Evolutionary conservation across 2,113 vertebrate species (phyloP), one percentile per base, ranked within the genome.

Genomic region (Caranx melampygus): DNA sequence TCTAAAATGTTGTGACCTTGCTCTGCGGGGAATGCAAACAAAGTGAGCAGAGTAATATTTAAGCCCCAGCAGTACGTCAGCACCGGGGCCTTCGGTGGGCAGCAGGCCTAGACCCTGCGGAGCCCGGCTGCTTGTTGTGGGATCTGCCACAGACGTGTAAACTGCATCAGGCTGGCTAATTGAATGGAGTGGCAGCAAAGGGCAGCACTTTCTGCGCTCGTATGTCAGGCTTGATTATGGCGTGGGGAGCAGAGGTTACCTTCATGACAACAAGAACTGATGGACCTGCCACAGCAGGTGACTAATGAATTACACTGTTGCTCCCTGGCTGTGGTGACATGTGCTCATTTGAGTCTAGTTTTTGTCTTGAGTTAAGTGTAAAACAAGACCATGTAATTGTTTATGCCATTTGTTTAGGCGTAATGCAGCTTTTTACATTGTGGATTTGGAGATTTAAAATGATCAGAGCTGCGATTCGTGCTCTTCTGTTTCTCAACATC

Each of bases 11-110:
- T 72, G 79, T 86, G 89, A 90, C 92, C 90, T 92, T 92, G 92
- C 89, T 89, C 84, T 82, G 75, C 16, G 20, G 73, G 83, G 90
- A 92, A 92, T 91, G 90, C 88, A 93, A 92, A 93, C 86, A 90
- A 90, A 87, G 84, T 81, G 61, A 88, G 73, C 73, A 44, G 80
- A 75, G 81, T 89, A 85, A 87, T 87, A 77, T 87, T 85, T 84
- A 90, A 88, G 78, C 86, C 88, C 57, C 44, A 52, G 79, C 61
- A 65, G 80, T 84, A 88, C 88, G 87, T 93, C 93, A 92, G 86
- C 89, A 67, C 71, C 16, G 59, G 70, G 70, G 86, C 87, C 86
- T 76, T 66, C 75, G 59, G 77, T 82, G 83, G 88, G 88, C 89
- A 91, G 87, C 45, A 1, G 81, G 82, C 89, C 91, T 70, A 93